These are phyloP conservation scores for Trissonchulus latispiculum DNA, from an alignment of 2,888 invertebrate species.

Conservation along the genomic window DNA sequence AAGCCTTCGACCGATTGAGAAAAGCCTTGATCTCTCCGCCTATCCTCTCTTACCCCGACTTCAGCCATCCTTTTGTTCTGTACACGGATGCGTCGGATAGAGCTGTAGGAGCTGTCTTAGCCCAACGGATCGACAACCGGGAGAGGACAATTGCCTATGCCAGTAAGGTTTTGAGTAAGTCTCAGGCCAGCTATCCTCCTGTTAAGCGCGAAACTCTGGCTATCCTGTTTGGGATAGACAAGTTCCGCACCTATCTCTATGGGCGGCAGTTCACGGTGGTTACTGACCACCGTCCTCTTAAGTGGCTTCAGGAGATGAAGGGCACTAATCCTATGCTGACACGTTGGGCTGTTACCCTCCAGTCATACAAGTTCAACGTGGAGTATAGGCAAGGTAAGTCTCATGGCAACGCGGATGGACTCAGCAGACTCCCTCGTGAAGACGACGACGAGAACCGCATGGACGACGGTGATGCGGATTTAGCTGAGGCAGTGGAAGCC, in stretches of 20 bases:
- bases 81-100: slow-evolving; percentile 31
- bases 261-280: slow-evolving; percentile 13
- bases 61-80: slow-evolving; percentile 27
- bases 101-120: slow-evolving; percentile 33
- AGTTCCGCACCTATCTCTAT: slow-evolving; percentile 25
- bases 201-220: slow-evolving; percentile 31
- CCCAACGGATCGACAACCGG: slow-evolving; percentile 26
- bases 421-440: slow-evolving; percentile 31
- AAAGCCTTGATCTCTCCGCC: slow-evolving; percentile 23
- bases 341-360: slow-evolving; percentile 47
- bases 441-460: too few relatives aligned
- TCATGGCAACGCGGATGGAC: slow-evolving; percentile 45
- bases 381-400: slow-evolving; percentile 44
- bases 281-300: slow-evolving; percentile 26
- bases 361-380: slow-evolving; percentile 38
- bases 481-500: too few relatives aligned
- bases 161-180: slow-evolving; percentile 28
- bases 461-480: too few relatives aligned
- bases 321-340: slow-evolving; percentile 47
- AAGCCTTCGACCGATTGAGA: slow-evolving; percentile 25
- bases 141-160: slow-evolving; percentile 31
- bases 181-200: slow-evolving; percentile 29
- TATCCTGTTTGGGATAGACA: too few relatives aligned
- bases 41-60: slow-evolving; percentile 29
- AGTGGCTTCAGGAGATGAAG: slow-evolving; percentile 27